Evolutionary conservation across 2,888 invertebrate genomes (phyloP).

Genomic region (Lasioglossum zephyrum): DNA sequence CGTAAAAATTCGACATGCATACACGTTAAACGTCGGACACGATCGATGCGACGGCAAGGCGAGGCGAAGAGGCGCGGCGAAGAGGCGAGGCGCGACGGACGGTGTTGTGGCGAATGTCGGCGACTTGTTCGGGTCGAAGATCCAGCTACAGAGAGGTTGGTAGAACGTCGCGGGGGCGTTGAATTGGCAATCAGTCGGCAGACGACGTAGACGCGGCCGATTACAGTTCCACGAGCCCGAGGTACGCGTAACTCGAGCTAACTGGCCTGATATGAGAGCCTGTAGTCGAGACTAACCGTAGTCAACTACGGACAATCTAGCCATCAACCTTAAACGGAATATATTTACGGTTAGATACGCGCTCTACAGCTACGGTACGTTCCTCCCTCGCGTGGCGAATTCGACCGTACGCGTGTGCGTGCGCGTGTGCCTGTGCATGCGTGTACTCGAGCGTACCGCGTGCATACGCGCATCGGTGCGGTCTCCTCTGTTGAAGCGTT

Average conservation of each 20-base stretch:
- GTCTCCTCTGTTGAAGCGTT: constrained; percentile 31
- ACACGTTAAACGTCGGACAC: background rate
- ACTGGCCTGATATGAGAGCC: constrained; percentile 72
- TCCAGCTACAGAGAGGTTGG: background rate
- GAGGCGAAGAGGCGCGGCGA: too few relatives aligned
- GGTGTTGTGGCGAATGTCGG: background rate
- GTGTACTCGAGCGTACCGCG: background rate
- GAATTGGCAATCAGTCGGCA: constrained; percentile 63
- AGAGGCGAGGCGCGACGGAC: background rate
- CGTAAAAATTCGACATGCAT: background rate
- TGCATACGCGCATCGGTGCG: constrained; percentile 1
- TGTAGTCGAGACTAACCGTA: constrained; percentile 62
- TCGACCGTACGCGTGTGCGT: background rate
- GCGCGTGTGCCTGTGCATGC: background rate
- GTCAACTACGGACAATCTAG: constrained; percentile 76
- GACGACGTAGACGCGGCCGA: constrained; percentile 57
- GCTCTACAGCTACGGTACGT: constrained; percentile 1
- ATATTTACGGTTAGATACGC: constrained; percentile 71
- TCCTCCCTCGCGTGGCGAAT: background rate
- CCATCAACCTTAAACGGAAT: constrained; percentile 78
- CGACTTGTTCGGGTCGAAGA: background rate
- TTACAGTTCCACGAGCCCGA: constrained; percentile 50
- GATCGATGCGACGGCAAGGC: background rate
- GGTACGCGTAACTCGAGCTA: constrained; percentile 63
- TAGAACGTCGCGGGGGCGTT: constrained; percentile 57